A percentile compares a stretch with the other conserved stretches of the same genome.
These are phyloP conservation scores for Thalassarche chlororhynchos DNA, from an alignment of 2,113 vertebrate genomes.

Conservation along the genomic window DNA sequence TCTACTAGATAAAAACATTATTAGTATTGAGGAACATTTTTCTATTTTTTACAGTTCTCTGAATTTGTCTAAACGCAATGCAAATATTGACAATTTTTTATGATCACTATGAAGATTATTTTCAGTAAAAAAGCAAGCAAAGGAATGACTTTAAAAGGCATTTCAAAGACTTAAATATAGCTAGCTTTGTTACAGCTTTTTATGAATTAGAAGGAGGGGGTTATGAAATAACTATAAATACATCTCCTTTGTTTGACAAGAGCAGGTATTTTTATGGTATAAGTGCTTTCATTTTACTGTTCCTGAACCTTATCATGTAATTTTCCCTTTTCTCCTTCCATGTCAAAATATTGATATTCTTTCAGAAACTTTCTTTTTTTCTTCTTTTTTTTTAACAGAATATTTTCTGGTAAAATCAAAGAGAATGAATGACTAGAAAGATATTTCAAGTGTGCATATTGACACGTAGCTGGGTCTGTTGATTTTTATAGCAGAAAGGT, in stretches of 20 bases:
- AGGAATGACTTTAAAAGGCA: conserved; percentile 42
- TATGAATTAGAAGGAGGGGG: conserved; percentile 43
- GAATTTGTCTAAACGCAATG: conserved; percentile 12
- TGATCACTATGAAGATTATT: conserved; percentile 29
- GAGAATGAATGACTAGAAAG: conserved; percentile 79
- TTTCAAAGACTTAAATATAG: conserved; percentile 17
- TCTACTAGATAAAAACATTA: not conserved
- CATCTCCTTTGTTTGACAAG: conserved; percentile 65
- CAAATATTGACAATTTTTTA: conserved; percentile 48
- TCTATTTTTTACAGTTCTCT: not conserved
- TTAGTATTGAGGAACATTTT: not conserved
- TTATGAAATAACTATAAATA: conserved; percentile 61
- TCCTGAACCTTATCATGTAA: conserved; percentile 70
- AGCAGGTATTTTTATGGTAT: conserved; percentile 65
- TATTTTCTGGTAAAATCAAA: conserved; percentile 78
- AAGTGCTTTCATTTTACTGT: conserved; percentile 70
- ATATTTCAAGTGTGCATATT: conserved; percentile 79
- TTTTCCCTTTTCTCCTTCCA: conserved; percentile 70
- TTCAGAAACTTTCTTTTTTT: conserved; percentile 64
- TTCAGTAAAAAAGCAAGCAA: conserved; percentile 51
- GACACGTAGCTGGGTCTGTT: conserved; percentile 69
- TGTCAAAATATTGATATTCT: conserved; percentile 82
- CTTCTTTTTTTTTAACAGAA: not conserved
- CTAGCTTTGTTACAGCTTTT: conserved; percentile 51
- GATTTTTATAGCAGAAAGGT: conserved; percentile 70